Evolutionary conservation across 1,140 invertebrate genomes (phyloP), one percentile per base, ranked within the genome.

Genomic region (Parasteatoda tepidariorum): DNA sequence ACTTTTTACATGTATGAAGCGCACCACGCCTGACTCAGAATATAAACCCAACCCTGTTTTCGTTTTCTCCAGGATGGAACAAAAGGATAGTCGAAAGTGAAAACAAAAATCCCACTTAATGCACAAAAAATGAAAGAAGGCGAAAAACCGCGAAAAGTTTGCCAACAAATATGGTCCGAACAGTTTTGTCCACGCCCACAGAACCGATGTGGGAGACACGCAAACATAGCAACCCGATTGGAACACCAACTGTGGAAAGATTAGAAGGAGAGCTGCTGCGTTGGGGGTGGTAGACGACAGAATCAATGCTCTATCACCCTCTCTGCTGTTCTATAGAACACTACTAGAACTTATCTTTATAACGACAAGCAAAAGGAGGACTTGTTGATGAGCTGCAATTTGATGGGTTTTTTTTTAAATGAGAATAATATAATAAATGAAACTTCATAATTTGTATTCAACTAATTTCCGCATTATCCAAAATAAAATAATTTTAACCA

Each of bases 301-400:
- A 71, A 82, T 82, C 78, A 62, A 82, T 82, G 78, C 66, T 70
- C 48, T 41, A 71, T 61, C 78, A 62, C 54, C 75, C 75, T 55
- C 62, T 66, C n/a, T 33, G 28, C 41, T n/a, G n/a, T n/a, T n/a
- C 67, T 78, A 62, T 26, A 22, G 55, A 9, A 67, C 31, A 62
- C 62, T 62, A 71, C 66, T 82, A 33, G 78, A 82, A 82, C 66
- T 61, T 73, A 70, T 83, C 70, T 34, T 61, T 26, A 83, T 73
- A 61, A 57, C 15, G 81, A 83, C 81, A 83, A 67, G 68, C 11
- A 83, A 83, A 74, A 83, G 81, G 81, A 66, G 81, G 81, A 83
- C 81, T 83, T 83, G 81, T 83, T 83, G 81, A 83, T 83, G 81
- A 83, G 70, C 57, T 22, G 67, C 48, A 66, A 66, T 66, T 66